Evolutionary conservation across 2,113 vertebrate species (phyloP).

Genomic region (Pseudorhombus dupliciocellatus): DNA sequence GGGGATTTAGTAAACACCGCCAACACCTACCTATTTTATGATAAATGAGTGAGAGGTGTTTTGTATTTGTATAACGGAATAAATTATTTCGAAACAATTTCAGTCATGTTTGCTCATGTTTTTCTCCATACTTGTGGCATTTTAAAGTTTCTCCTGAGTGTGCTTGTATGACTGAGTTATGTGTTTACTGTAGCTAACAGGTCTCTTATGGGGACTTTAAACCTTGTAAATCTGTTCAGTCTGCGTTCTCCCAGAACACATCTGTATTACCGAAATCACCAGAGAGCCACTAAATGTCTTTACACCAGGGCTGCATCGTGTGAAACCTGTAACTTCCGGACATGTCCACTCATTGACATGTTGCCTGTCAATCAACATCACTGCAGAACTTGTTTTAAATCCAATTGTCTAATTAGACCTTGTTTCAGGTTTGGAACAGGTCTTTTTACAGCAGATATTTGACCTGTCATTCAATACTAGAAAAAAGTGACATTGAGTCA

Average conservation of each 20-base stretch:
- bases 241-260: conserved; percentile 6
- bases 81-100: conserved; percentile 75
- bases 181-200: conserved; percentile 10
- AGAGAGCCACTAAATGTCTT: conserved; percentile 1
- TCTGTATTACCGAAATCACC: background rate
- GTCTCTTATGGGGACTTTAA: background rate
- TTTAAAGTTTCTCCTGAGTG: conserved; percentile 2
- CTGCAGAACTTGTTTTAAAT: no score
- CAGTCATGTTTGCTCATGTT: conserved; percentile 2
- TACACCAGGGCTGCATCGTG: background rate
- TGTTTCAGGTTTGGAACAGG: background rate
- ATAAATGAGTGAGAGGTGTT: conserved; percentile 67
- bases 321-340: background rate
- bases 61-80: conserved; percentile 79
- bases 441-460: background rate
- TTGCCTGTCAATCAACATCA: no score
- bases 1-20: conserved; percentile 28
- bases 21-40: conserved; percentile 71
- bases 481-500: no score
- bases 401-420: background rate
- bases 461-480: no score
- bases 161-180: conserved; percentile 5
- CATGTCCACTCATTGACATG: background rate
- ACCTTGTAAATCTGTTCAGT: conserved; percentile 11
- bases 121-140: background rate